Evolutionary conservation across 1,140 invertebrate genomes (phyloP).

Genomic region (Drosophila virilis): DNA sequence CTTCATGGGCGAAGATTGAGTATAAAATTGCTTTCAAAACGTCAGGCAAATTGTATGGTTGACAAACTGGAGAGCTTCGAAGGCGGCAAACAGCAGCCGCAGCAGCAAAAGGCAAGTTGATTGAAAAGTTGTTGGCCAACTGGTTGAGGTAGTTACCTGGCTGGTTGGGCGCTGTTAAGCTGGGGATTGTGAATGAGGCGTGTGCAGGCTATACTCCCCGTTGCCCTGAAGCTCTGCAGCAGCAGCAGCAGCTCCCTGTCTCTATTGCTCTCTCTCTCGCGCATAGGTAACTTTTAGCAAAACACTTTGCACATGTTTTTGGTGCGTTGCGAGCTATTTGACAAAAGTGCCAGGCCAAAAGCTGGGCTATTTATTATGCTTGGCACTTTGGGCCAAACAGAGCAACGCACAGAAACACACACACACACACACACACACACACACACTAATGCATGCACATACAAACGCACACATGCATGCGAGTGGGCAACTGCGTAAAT

Average conservation of each 20-base stretch:
- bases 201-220: not conserved
- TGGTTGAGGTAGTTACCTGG: constrained; percentile 36
- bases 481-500: constrained; percentile 72
- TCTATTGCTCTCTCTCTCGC: not conserved
- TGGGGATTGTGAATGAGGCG: not conserved
- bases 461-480: constrained; percentile 29
- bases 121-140: constrained; percentile 66
- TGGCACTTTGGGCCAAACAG: constrained; percentile 39
- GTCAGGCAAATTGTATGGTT: constrained; percentile 37
- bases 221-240: constrained; percentile 31
- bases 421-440: constrained; percentile 2
- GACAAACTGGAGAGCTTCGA: constrained; percentile 34
- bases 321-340: constrained; percentile 65
- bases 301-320: constrained; percentile 73
- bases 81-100: constrained; percentile 19
- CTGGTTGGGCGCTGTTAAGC: constrained; percentile 15
- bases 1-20: constrained; percentile 11
- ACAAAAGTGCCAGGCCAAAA: constrained; percentile 75
- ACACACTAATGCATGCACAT: constrained; percentile 21
- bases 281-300: constrained; percentile 48
- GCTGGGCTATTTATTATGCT: constrained; percentile 76
- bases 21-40: constrained; percentile 40
- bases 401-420: constrained; percentile 21
- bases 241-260: not conserved
- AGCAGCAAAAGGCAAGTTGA: constrained; percentile 50